Percentiles rank a stretch among this genome's conserved stretches.
Evolutionary conservation across 2,888 invertebrate genomes (phyloP).

Genomic region (Microplitis deprimator): DNA sequence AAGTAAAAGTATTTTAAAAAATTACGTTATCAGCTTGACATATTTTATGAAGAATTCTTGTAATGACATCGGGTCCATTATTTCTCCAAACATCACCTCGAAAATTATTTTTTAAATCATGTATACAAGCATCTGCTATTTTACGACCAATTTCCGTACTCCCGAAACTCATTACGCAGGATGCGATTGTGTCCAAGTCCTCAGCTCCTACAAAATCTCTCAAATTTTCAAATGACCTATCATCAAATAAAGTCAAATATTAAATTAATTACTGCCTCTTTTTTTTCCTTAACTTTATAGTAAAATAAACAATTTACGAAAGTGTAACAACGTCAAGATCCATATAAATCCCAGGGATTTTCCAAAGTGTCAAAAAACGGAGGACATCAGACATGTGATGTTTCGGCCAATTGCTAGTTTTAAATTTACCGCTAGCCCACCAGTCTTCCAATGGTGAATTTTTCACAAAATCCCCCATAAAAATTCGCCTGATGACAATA

Average conservation of each 20-base stretch:
- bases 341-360: slow-evolving; percentile 81
- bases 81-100: slow-evolving; percentile 73
- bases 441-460: slow-evolving; percentile 74
- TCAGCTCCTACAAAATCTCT: slow-evolving; percentile 76
- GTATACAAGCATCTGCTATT: slow-evolving; percentile 73
- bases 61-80: slow-evolving; percentile 77
- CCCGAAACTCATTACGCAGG: slow-evolving; percentile 77
- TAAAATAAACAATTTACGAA: slow-evolving; percentile 5
- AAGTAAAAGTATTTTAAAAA: slow-evolving; percentile 20
- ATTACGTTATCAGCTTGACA: neutral
- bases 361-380: slow-evolving; percentile 77
- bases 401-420: slow-evolving; percentile 72
- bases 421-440: slow-evolving; percentile 69
- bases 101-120: slow-evolving; percentile 71
- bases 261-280: neutral
- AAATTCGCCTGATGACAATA: slow-evolving; percentile 71
- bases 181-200: slow-evolving; percentile 74
- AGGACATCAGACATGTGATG: slow-evolving; percentile 76
- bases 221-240: slow-evolving; percentile 72
- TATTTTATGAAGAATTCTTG: slow-evolving; percentile 63
- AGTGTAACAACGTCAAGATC: slow-evolving; percentile 80
- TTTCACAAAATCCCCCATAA: slow-evolving; percentile 71
- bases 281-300: neutral
- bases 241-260: neutral
- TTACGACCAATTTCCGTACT: slow-evolving; percentile 73